Percentiles rank a stretch among this genome's conserved stretches.
phyloP scores from a whole-genome alignment of 2,888 invertebrate genomes.

The Andrena fulva region DNA sequence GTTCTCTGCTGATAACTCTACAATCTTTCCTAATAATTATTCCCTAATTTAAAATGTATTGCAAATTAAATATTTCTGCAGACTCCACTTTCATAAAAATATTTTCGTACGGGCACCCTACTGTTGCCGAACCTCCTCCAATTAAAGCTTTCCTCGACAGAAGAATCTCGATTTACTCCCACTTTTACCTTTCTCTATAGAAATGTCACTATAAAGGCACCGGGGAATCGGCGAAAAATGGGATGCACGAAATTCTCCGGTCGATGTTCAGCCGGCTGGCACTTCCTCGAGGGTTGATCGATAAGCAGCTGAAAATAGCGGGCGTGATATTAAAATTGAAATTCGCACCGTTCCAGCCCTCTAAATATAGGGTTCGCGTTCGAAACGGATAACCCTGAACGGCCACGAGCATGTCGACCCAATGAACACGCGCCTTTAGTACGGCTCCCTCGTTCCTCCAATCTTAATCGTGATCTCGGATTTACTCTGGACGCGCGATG shows the following conservation, averaged over 20 bases:
- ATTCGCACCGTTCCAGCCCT: slow-evolving; percentile 35
- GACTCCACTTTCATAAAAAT: too few species aligned
- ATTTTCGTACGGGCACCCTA: too few species aligned
- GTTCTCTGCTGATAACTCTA: too few species aligned
- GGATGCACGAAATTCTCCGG: slow-evolving; percentile 21
- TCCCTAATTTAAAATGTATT: too few species aligned
- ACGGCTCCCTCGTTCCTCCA: slow-evolving; percentile 11
- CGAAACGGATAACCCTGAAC: slow-evolving; percentile 4
- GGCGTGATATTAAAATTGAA: slow-evolving; percentile 54
- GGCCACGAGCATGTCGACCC: slow-evolving; percentile 6
- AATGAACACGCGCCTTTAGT: slow-evolving; percentile 44
- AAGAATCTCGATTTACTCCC: background rate
- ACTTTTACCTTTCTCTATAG: background rate
- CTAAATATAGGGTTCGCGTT: slow-evolving; percentile 55
- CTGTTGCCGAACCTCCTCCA: too few species aligned
- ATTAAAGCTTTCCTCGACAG: background rate
- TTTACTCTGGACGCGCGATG: slow-evolving; percentile 24
- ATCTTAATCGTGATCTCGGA: slow-evolving; percentile 27
- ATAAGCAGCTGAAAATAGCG: slow-evolving; percentile 53
- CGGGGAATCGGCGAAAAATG: background rate
- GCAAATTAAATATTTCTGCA: too few species aligned
- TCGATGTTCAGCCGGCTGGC: slow-evolving; percentile 22
- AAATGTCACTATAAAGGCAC: background rate
- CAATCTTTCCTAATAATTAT: too few species aligned
- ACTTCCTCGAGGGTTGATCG: slow-evolving; percentile 24